A percentile compares a stretch with the other conserved stretches of the same genome.
These are phyloP conservation scores for Norana najaformis DNA, from an alignment of 2,888 invertebrate species.

Conservation along the genomic window DNA sequence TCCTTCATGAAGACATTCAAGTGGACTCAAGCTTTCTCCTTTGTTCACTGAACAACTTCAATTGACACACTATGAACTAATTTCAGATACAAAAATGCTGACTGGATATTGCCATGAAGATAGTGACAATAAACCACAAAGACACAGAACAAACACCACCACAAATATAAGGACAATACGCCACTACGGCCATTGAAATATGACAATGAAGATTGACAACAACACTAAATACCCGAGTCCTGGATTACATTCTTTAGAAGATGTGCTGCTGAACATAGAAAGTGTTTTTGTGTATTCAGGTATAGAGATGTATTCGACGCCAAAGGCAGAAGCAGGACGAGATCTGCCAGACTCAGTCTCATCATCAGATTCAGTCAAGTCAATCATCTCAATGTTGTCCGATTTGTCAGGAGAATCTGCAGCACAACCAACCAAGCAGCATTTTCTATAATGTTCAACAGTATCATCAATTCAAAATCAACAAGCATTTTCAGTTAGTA, in stretches of 20 bases:
- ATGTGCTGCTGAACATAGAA: slow-evolving; percentile 13
- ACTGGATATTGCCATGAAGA: too few relatives aligned
- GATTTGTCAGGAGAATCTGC: slow-evolving; percentile 18
- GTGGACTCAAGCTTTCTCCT: too few relatives aligned
- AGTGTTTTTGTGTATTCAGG: neutral
- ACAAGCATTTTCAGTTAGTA: too few relatives aligned
- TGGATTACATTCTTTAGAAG: neutral
- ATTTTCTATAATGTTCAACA: too few relatives aligned
- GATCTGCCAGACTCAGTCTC: neutral
- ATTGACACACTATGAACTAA: too few relatives aligned
- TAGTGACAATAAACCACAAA: too few relatives aligned
- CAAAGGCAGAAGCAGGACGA: neutral
- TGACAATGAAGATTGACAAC: neutral
- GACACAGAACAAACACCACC: too few relatives aligned
- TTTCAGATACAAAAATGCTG: too few relatives aligned
- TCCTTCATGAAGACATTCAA: too few relatives aligned
- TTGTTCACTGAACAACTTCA: too few relatives aligned
- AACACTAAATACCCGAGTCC: neutral
- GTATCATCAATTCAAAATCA: neutral
- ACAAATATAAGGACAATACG: too few relatives aligned
- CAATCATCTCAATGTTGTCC: slow-evolving; percentile 16
- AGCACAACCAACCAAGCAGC: neutral
- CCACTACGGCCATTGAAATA: too few relatives aligned
- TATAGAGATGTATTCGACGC: neutral
- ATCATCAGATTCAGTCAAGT: slow-evolving; percentile 28